Conservation (phyloP, 2,113 vertebrate species). For the Gadus chalcogrammus region DNA sequence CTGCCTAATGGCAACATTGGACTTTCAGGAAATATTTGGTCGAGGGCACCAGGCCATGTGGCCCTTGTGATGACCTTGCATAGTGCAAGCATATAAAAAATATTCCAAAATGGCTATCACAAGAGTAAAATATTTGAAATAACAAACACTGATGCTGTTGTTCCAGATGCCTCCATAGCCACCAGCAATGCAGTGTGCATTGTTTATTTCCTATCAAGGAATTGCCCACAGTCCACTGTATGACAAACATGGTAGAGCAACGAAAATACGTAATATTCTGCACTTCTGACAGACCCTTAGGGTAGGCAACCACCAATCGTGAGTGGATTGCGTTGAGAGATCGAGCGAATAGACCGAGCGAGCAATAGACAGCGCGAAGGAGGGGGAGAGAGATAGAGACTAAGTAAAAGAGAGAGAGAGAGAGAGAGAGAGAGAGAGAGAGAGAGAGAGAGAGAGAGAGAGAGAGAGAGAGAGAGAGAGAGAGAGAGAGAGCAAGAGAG, state of each 20-base stretch:
- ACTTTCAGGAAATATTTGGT: too few species aligned
- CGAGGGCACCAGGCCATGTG: too few species aligned
- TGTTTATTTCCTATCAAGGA: constrained; percentile 31
- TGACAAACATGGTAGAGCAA: constrained; percentile 35
- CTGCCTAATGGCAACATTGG: too few species aligned
- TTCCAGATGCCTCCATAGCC: too few species aligned
- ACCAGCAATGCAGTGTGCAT: too few species aligned
- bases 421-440: constrained; percentile 21
- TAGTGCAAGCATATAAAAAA: too few species aligned
- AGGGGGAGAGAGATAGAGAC: constrained; percentile 9
- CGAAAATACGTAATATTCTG: constrained; percentile 40
- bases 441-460: constrained; percentile 8
- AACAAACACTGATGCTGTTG: too few species aligned
- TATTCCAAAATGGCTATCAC: too few species aligned
- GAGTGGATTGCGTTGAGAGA: neutral
- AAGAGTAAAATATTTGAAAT: too few species aligned
- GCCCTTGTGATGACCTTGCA: too few species aligned
- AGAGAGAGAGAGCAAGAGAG: constrained; percentile 24
- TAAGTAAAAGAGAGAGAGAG: neutral
- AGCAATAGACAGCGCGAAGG: constrained; percentile 9
- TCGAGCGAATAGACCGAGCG: neutral
- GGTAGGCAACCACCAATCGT: constrained; percentile 38
- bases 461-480: constrained; percentile 25
- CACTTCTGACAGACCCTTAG: constrained; percentile 48
- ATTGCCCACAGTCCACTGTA: constrained; percentile 19